phyloP scores from a whole-genome alignment of 35 echinoderm and acorn worm genomes.

The Heliocidaris erythrogramma region DNA sequence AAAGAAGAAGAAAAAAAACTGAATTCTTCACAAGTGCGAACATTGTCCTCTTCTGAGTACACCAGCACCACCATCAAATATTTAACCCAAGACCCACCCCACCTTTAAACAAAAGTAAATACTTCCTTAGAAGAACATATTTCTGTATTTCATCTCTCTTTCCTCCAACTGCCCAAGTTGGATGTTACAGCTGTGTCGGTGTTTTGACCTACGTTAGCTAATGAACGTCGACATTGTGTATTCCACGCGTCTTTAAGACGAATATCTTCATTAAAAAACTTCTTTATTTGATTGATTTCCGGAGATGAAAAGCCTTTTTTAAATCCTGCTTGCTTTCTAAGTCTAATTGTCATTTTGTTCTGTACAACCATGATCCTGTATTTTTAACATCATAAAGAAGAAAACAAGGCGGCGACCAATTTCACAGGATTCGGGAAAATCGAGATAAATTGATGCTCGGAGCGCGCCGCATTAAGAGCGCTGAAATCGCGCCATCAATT shows the following conservation, averaged over 20 bases:
- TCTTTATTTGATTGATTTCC: constrained; percentile 41
- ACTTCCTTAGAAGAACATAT: not conserved
- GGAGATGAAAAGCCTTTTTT: not conserved
- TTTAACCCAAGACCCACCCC: not conserved
- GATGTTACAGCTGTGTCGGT: not conserved
- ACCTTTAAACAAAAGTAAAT: not conserved
- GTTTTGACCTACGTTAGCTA: not conserved
- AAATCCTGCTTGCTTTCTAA: not conserved
- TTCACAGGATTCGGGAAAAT: constrained; percentile 44
- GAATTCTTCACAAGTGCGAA: not conserved
- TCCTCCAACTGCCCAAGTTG: not conserved
- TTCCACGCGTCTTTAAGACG: constrained; percentile 39
- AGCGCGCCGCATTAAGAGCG: constrained; percentile 34
- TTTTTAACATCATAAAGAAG: not conserved
- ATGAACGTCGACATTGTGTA: constrained; percentile 35
- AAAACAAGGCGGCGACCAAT: constrained; percentile 8
- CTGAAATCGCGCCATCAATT: constrained; percentile 40
- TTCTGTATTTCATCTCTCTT: not conserved
- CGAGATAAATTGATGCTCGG: constrained; percentile 31
- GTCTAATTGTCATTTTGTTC: constrained; percentile 28
- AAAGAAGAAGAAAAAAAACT: not conserved
- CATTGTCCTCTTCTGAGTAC: not conserved
- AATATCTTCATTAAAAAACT: constrained; percentile 29
- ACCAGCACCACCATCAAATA: not conserved
- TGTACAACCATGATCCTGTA: constrained; percentile 8